Conservation (phyloP, 2,797 vertebrate species). For the Lagocephalus sceleratus region DNA sequence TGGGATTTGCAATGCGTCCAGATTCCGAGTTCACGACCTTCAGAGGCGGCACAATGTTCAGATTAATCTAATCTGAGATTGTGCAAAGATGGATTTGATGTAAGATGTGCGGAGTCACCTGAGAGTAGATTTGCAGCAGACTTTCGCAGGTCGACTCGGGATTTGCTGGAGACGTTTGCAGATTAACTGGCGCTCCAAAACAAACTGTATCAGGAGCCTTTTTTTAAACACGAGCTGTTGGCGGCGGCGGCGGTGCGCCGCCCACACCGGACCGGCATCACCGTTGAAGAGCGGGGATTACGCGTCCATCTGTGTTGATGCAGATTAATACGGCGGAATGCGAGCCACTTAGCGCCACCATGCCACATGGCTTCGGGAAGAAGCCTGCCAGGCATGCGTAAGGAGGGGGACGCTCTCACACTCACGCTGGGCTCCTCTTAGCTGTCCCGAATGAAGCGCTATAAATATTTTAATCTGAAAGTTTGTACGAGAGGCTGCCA, state of each 20-base stretch:
- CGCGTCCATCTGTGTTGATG: slow-evolving; percentile 62
- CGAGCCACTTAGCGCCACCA: slow-evolving; percentile 40
- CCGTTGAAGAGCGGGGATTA: slow-evolving; percentile 58
- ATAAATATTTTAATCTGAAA: slow-evolving; percentile 37
- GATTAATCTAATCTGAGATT: neutral
- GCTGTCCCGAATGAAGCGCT: slow-evolving; percentile 9
- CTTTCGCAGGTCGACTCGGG: neutral
- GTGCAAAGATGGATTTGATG: neutral
- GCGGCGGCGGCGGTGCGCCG: neutral
- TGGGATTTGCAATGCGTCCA: too few relatives aligned
- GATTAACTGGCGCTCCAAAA: too few relatives aligned
- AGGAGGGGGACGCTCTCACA: slow-evolving; percentile 5
- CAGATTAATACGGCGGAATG: slow-evolving; percentile 62
- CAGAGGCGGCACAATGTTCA: too few relatives aligned
- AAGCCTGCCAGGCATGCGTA: slow-evolving; percentile 9
- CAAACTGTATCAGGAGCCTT: too few relatives aligned
- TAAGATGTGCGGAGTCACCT: neutral
- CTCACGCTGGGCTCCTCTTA: slow-evolving; percentile 4
- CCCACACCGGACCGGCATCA: too few relatives aligned
- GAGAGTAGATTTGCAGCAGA: neutral
- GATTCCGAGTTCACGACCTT: too few relatives aligned
- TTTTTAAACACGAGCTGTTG: too few relatives aligned
- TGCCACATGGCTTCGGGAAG: slow-evolving; percentile 20
- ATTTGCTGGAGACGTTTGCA: neutral
- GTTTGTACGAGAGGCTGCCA: slow-evolving; percentile 6